These are phyloP conservation scores for Temnothorax nylanderi DNA, from an alignment of 1,140 invertebrate species.

Conservation along the genomic window DNA sequence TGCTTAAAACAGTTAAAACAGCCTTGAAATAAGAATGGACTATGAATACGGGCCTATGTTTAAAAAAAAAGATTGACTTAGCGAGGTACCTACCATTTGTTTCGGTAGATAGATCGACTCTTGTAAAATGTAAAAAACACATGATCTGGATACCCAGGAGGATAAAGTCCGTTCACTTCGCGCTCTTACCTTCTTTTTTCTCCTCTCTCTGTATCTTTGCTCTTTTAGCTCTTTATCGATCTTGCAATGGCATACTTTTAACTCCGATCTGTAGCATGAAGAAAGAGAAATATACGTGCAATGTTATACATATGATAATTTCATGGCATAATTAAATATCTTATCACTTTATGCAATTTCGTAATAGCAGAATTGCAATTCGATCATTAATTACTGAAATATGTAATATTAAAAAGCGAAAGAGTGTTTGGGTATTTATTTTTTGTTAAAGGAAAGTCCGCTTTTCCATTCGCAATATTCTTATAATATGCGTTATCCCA, in stretches of 20 bases:
- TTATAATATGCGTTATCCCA: not conserved
- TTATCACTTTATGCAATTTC: not conserved
- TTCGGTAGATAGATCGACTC: conserved; percentile 5
- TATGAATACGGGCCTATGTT: too few relatives aligned
- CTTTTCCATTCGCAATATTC: not conserved
- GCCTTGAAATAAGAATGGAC: too few relatives aligned
- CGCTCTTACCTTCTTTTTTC: conserved; percentile 25
- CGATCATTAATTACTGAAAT: not conserved
- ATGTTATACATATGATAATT: not conserved
- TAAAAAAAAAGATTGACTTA: not conserved
- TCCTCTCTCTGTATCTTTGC: not conserved
- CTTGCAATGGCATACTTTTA: conserved; percentile 23
- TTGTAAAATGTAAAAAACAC: conserved; percentile 14
- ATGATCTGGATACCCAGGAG: conserved; percentile 28
- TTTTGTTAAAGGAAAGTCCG: not conserved
- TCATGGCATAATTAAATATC: not conserved
- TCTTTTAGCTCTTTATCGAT: conserved; percentile 26
- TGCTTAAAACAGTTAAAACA: too few relatives aligned
- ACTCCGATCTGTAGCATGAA: not conserved
- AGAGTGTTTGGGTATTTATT: not conserved
- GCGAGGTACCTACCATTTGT: not conserved
- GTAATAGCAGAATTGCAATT: conserved; percentile 6
- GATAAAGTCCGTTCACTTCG: conserved; percentile 14
- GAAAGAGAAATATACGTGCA: not conserved
- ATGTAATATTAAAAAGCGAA: not conserved